phyloP scores from a whole-genome alignment of 2,888 invertebrate species.

The Tachystola acroxantha region DNA sequence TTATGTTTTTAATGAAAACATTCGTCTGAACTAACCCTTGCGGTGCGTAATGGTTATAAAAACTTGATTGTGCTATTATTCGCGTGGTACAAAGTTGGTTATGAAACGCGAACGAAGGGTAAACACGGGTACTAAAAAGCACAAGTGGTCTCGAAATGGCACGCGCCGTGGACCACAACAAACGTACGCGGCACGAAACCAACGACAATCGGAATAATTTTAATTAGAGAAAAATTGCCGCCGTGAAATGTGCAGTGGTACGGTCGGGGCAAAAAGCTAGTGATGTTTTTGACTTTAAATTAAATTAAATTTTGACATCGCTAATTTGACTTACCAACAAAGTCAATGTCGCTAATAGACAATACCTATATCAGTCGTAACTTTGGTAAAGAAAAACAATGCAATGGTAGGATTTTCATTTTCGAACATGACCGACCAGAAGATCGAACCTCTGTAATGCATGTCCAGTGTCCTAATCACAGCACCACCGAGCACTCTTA shows the following conservation, averaged over 20 bases:
- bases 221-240: conserved; percentile 77
- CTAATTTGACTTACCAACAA: no score
- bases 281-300: no score
- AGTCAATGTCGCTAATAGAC: no score
- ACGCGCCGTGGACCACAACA: conserved; percentile 72
- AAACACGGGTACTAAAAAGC: conserved; percentile 74
- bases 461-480: no score
- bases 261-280: conserved; percentile 26
- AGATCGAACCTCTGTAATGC: no score
- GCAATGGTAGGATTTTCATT: no score
- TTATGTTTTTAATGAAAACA: conserved; percentile 16
- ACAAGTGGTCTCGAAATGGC: conserved; percentile 64
- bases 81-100: conserved; percentile 34
- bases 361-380: no score
- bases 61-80: conserved; percentile 54
- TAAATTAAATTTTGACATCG: no score
- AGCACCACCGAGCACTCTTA: no score
- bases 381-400: no score
- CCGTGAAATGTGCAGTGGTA: conserved; percentile 56
- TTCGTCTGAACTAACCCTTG: conserved; percentile 33
- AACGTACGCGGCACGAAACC: conserved; percentile 50
- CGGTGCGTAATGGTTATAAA: conserved; percentile 26
- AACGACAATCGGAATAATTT: conserved; percentile 75
- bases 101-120: conserved; percentile 51
- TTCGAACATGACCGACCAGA: no score